Evolutionary conservation across 1,140 invertebrate genomes (phyloP), one percentile per base, ranked within the genome.

Genomic region (Neodiprion virginianus): DNA sequence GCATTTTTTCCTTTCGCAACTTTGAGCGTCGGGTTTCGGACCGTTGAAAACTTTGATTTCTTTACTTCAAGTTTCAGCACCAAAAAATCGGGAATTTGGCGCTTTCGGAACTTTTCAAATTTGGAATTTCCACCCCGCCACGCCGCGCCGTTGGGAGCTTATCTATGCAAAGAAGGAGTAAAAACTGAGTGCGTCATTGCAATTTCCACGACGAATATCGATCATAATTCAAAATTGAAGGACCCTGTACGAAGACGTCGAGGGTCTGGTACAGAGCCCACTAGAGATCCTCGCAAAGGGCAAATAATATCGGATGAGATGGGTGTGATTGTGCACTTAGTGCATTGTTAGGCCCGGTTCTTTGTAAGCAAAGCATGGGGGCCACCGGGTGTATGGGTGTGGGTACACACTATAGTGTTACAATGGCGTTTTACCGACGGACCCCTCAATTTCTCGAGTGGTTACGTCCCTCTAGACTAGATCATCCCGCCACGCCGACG

Each of bases 291-390:
- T 80, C 80, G 87, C 79, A 87, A 88, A 88, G 85, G 84, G 87
- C 87, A 89, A 89, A 89, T 87, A 88, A 85, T 88, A 88, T 88
- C 88, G 85, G 87, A 89, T 88, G 87, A 88, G 87, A 89, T 88
- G 86, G 87, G 84, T 87, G 87, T 87, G 88, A 89, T 88, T 87
- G 86, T 86, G 87, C 87, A 88, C 88, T 88, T 87, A 86, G 88
- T 88, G 86, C 83, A 88, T 88, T 88, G 87, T 89, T 86, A 86
- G 85, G 73, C 79, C 81, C 77, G 81, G 73, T 84, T 84, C 85
- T 86, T 88, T 86, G 86, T 87, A 87, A 87, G 86, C 86, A 88
- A 85, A 84, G 83, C 83, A 87, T 88, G 84, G 85, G 86, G 86
- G 86, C 82, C 81, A 61, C 11, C 53, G 11, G n/a, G 11, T 17